Evolutionary conservation across 2,888 invertebrate genomes (phyloP).

Genomic region (Volucella inanis): DNA sequence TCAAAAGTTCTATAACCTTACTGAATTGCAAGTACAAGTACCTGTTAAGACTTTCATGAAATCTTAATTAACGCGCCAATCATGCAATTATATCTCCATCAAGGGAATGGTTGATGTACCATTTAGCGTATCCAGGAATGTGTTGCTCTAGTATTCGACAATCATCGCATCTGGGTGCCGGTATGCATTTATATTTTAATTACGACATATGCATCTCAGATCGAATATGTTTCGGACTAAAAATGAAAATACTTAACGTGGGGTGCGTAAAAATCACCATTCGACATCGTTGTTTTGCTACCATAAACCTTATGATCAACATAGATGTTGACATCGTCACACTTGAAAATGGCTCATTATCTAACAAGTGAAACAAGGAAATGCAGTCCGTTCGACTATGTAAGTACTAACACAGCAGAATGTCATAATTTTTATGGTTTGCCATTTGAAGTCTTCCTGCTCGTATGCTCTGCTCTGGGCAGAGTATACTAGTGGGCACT

Average conservation of each 20-base stretch:
- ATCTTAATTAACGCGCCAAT: slow-evolving; percentile 24
- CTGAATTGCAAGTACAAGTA: no score
- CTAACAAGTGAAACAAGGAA: slow-evolving; percentile 55
- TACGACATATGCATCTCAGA: not conserved
- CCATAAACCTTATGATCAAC: slow-evolving; percentile 1
- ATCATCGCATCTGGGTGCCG: not conserved
- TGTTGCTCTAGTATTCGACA: not conserved
- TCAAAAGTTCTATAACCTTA: not conserved
- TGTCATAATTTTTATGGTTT: slow-evolving; percentile 34
- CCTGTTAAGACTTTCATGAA: slow-evolving; percentile 1
- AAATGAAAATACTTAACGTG: not conserved
- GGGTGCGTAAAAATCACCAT: not conserved
- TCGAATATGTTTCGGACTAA: not conserved
- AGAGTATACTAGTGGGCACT: not conserved
- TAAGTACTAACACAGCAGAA: slow-evolving; percentile 10
- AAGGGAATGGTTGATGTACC: not conserved
- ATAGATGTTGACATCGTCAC: slow-evolving; percentile 21
- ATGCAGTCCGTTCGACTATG: slow-evolving; percentile 11
- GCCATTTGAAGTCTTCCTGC: not conserved
- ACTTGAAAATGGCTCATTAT: slow-evolving; percentile 31
- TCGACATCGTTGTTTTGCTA: not conserved
- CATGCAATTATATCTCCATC: not conserved
- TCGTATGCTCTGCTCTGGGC: not conserved
- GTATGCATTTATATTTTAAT: not conserved
- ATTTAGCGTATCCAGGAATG: not conserved